These are phyloP conservation scores for Microplitis manilae DNA, from an alignment of 2,888 invertebrate genomes.

Conservation along the genomic window DNA sequence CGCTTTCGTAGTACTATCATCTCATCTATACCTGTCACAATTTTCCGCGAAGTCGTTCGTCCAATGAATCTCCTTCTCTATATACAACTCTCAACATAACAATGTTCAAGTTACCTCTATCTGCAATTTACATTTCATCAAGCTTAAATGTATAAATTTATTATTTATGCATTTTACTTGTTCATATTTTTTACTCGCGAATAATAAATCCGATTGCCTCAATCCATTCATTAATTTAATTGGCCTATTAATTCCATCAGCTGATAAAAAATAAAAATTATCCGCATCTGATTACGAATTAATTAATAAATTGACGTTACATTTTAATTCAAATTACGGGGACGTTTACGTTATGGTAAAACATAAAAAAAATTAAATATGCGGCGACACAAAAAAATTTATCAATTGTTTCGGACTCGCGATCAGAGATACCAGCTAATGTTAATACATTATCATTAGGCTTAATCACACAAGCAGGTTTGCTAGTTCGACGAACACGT, in stretches of 20 bases:
- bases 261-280: neutral
- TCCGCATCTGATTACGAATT: neutral
- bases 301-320: neutral
- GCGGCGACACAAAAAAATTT: neutral
- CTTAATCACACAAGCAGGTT: slow-evolving; percentile 23
- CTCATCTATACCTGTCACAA: slow-evolving; percentile 42
- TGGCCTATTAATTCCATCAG: neutral
- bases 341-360: no score
- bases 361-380: no score
- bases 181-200: neutral
- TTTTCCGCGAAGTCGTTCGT: slow-evolving; percentile 37
- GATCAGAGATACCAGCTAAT: neutral
- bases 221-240: slow-evolving; percentile 13
- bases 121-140: neutral
- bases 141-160: slow-evolving; percentile 6
- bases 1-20: slow-evolving; percentile 27
- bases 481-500: slow-evolving; percentile 21
- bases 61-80: neutral
- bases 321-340: neutral
- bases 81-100: slow-evolving; percentile 1
- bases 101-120: neutral
- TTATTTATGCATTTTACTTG: neutral
- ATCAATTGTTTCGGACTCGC: neutral
- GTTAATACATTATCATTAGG: slow-evolving; percentile 27
- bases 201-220: slow-evolving; percentile 6